A percentile compares a stretch with the other conserved stretches of the same genome.
These are phyloP conservation scores for Zophobas atratus DNA, from an alignment of 1,140 invertebrate species.

Conservation along the genomic window DNA sequence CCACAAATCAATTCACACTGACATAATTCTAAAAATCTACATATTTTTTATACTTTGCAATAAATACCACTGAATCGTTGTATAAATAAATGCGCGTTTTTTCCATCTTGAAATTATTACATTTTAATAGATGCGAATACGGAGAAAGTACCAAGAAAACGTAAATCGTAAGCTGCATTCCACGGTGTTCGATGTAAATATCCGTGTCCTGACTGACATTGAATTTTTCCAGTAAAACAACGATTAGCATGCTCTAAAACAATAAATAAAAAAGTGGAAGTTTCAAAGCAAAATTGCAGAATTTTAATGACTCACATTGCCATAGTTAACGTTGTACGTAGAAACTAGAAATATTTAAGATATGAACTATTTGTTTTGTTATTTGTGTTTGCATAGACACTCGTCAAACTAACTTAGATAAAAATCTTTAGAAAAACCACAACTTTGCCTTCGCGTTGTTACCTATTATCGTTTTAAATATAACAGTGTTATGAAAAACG, in stretches of 20 bases:
- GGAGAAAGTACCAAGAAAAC: slow-evolving; percentile 24
- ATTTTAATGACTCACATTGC: slow-evolving; percentile 13
- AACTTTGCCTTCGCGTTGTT: background rate
- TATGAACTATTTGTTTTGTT: slow-evolving; percentile 7
- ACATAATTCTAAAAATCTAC: slow-evolving; percentile 33
- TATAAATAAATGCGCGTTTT: too few species aligned
- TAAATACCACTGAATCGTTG: too few species aligned
- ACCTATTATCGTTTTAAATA: background rate
- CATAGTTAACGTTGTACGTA: background rate
- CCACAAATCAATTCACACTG: background rate
- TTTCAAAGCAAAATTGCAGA: slow-evolving; percentile 14
- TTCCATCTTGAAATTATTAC: background rate
- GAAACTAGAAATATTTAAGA: background rate
- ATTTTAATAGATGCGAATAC: slow-evolving; percentile 12
- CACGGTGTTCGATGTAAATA: background rate
- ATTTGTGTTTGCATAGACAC: background rate
- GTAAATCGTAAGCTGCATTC: slow-evolving; percentile 9
- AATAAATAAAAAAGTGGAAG: background rate
- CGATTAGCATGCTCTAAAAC: slow-evolving; percentile 9
- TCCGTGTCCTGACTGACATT: slow-evolving; percentile 8
- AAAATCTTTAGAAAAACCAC: slow-evolving; percentile 2
- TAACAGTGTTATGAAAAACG: slow-evolving; percentile 3
- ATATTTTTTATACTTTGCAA: too few species aligned
- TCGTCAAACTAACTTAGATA: background rate
- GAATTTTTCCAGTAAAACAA: slow-evolving; percentile 15